These are phyloP conservation scores for Zaprionus taronus DNA, from an alignment of 1,140 invertebrate genomes.

Conservation along the genomic window DNA sequence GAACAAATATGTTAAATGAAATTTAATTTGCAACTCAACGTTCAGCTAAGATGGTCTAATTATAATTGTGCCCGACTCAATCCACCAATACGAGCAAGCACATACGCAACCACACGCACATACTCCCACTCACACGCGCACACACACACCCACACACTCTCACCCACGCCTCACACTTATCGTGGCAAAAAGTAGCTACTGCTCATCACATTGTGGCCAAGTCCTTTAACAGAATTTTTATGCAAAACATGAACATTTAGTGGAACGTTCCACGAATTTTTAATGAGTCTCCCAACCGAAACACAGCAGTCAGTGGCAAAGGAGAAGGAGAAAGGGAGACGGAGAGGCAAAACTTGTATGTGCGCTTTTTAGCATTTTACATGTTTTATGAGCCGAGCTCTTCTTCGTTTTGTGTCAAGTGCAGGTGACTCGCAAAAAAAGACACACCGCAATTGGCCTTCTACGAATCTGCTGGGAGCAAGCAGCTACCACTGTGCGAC, in stretches of 20 bases:
- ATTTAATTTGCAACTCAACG: conserved; percentile 42
- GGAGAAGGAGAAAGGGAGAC: not conserved
- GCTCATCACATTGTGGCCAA: conserved; percentile 47
- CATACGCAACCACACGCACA: conserved; percentile 2
- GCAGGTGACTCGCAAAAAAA: conserved; percentile 55
- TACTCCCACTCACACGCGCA: not conserved
- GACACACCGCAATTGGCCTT: conserved; percentile 10
- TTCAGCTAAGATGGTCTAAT: conserved; percentile 35
- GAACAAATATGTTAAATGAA: conserved; percentile 20
- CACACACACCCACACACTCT: conserved; percentile 5
- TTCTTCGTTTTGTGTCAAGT: conserved; percentile 23
- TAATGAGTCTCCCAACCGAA: conserved; percentile 57
- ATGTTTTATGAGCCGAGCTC: conserved; percentile 73
- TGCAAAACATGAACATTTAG: conserved; percentile 82
- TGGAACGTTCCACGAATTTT: conserved; percentile 76
- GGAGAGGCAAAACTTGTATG: conserved; percentile 34
- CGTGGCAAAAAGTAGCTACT: conserved; percentile 35
- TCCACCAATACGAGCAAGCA: conserved; percentile 16
- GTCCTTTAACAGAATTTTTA: conserved; percentile 72
- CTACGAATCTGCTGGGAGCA: conserved; percentile 3
- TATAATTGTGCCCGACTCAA: conserved; percentile 23
- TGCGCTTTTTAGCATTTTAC: conserved; percentile 71
- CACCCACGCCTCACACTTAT: conserved; percentile 8
- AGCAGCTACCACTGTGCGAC: not conserved
- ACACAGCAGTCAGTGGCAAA: not conserved